Percentiles rank a stretch among this genome's conserved stretches.
Evolutionary conservation across 2,888 invertebrate species (phyloP).

Genomic region (Stegana nigrithorax): DNA sequence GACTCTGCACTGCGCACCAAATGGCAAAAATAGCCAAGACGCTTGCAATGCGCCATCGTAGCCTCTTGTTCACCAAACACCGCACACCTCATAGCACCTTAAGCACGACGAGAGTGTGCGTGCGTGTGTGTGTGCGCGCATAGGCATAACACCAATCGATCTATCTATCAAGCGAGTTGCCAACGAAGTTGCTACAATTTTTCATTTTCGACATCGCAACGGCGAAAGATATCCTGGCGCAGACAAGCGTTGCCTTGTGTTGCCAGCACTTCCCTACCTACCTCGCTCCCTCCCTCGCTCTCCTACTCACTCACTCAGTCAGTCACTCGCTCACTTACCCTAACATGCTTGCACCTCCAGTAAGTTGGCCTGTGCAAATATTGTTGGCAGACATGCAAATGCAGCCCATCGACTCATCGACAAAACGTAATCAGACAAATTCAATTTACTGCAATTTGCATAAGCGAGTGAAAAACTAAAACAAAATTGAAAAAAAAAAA

Average conservation of each 20-base stretch:
- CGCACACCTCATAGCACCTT: neutral
- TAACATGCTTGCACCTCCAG: too few species aligned
- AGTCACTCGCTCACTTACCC: too few species aligned
- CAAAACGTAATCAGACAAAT: conserved; percentile 58
- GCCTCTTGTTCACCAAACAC: neutral
- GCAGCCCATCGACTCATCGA: too few species aligned
- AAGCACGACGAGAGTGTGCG: neutral
- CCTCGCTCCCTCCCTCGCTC: too few species aligned
- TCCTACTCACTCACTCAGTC: too few species aligned
- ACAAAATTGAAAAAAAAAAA: too few species aligned
- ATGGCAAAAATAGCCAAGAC: conserved; percentile 28
- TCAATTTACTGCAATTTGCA: conserved; percentile 59
- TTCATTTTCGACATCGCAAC: conserved; percentile 39
- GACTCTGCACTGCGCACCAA: conserved; percentile 34
- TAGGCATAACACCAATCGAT: too few species aligned
- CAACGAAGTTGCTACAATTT: conserved; percentile 44
- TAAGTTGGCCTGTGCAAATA: too few species aligned
- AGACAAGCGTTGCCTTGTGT: neutral
- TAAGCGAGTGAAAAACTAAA: too few species aligned
- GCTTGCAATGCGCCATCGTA: conserved; percentile 35
- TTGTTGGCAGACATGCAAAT: too few species aligned
- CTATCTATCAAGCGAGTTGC: conserved; percentile 11
- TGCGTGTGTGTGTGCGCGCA: too few species aligned
- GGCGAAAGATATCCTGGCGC: conserved; percentile 7
- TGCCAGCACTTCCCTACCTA: too few species aligned